Evolutionary conservation across 2,888 invertebrate species (phyloP), one percentile per base, ranked within the genome.

Genomic region (Selenia dentaria): DNA sequence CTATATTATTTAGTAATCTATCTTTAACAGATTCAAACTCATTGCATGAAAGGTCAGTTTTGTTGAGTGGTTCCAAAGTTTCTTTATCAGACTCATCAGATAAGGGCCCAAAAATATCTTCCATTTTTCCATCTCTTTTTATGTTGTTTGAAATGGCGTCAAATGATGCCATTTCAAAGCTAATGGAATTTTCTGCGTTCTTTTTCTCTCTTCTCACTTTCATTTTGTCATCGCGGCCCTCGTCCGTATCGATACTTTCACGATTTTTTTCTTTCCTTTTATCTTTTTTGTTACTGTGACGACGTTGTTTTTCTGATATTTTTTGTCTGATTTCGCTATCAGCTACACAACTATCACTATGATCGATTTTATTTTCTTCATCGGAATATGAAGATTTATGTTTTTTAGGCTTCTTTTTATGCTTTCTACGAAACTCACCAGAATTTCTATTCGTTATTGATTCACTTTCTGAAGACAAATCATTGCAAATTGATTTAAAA

Each of bases 31-130:
- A 62, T 32, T 77, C 73, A 45, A 64, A 65, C 31, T 76, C 73
- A 54, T 68, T 60, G 16, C 67, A 53, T 50, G 70, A 42, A 54
- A 74, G 78, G 11, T 87, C 80, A 40, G 66, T 56, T 61, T 77
- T 80, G 52, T 59, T 67, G 54, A 57, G 51, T 45, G 62, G 51
- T 9, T 36, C 59, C 43, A 54, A 69, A 18, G 67, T 61, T 34
- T 85, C 85, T 68, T 70, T 80, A 50, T 91, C 91, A 1, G 91
- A 91, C 26, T 96, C 95, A 66, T 96, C 97, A 0, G 97, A 96
- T 49, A 96, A 88, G 6, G 96, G 95, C 0, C 96, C 97, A 80
- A 97, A 97, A 51, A 97, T 96, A 61, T 96, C 96, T 76, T 96
- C 96, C 95, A 96, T 95, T 80, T 96, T 95, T 14, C 94, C 96